phyloP scores from a whole-genome alignment of 2,797 vertebrate species.

The Poeciliopsis paucimaculata region DNA sequence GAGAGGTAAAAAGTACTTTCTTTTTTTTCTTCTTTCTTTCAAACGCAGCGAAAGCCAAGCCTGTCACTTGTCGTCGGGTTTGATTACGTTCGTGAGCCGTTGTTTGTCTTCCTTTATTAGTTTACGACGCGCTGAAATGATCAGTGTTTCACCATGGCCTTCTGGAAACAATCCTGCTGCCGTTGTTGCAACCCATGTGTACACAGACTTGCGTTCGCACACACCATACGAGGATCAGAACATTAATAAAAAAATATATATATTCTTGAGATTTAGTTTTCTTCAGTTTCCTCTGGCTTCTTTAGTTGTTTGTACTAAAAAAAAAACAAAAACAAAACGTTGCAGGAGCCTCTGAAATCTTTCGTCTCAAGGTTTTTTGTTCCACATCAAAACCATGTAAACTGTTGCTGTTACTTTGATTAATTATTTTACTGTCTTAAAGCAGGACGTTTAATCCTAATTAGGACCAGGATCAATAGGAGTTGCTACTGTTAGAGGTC shows the following conservation, averaged over 20 bases:
- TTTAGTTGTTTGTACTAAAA: conserved; percentile 12
- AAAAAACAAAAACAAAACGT: conserved; percentile 21
- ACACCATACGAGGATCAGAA: conserved; percentile 15
- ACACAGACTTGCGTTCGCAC: background rate
- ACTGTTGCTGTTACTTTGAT: conserved; percentile 63
- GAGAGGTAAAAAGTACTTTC: conserved; percentile 75
- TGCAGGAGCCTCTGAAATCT: conserved; percentile 15
- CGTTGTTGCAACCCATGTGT: conserved; percentile 37
- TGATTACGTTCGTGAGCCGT: conserved; percentile 73
- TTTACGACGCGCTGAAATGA: conserved; percentile 70
- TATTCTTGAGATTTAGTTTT: background rate
- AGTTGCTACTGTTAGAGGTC: conserved; percentile 67
- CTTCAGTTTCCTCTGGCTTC: background rate
- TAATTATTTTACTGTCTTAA: conserved; percentile 76
- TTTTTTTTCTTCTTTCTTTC: conserved; percentile 49
- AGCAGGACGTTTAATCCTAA: conserved; percentile 62
- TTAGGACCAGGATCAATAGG: conserved; percentile 67
- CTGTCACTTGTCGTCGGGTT: conserved; percentile 84
- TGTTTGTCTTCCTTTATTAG: conserved; percentile 79
- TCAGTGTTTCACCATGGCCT: conserved; percentile 72
- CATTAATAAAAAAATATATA: background rate
- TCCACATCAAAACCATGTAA: conserved; percentile 40
- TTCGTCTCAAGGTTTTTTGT: conserved; percentile 17
- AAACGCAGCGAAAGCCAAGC: conserved; percentile 77
- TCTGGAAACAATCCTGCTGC: conserved; percentile 69